phyloP scores from a whole-genome alignment of 2,113 vertebrate species.

The Alexandromys fortis region DNA sequence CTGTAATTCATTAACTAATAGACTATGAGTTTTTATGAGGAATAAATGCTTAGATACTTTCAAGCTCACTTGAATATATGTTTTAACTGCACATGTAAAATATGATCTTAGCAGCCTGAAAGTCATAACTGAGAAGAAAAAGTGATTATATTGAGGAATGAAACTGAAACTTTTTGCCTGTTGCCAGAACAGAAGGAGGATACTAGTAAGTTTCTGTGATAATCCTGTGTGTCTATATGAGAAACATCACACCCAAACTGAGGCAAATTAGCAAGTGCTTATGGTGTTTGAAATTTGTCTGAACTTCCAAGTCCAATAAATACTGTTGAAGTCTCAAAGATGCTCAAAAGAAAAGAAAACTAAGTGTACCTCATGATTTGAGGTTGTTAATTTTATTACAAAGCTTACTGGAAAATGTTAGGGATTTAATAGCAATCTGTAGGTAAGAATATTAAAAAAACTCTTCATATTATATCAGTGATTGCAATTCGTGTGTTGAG shows the following conservation, averaged over 20 bases:
- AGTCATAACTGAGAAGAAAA: background rate
- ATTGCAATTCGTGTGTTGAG: background rate
- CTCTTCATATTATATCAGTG: background rate
- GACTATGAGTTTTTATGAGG: background rate
- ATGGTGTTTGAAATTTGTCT: background rate
- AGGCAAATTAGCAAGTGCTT: background rate
- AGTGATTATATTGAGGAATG: background rate
- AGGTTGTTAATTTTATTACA: background rate
- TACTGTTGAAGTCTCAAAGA: background rate
- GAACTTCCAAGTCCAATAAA: background rate
- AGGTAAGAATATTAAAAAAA: background rate
- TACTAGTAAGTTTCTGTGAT: background rate
- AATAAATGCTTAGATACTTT: background rate
- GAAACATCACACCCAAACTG: background rate
- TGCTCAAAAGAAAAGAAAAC: background rate
- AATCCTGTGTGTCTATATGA: background rate
- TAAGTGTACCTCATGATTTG: background rate
- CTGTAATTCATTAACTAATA: background rate
- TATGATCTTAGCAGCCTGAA: background rate
- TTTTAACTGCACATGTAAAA: background rate
- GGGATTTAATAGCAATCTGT: background rate
- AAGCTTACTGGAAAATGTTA: background rate
- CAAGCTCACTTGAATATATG: background rate
- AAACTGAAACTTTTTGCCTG: background rate
- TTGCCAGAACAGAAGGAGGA: background rate